Conservation (phyloP, 2,797 vertebrate species). For the Siniperca undulata region DNA sequence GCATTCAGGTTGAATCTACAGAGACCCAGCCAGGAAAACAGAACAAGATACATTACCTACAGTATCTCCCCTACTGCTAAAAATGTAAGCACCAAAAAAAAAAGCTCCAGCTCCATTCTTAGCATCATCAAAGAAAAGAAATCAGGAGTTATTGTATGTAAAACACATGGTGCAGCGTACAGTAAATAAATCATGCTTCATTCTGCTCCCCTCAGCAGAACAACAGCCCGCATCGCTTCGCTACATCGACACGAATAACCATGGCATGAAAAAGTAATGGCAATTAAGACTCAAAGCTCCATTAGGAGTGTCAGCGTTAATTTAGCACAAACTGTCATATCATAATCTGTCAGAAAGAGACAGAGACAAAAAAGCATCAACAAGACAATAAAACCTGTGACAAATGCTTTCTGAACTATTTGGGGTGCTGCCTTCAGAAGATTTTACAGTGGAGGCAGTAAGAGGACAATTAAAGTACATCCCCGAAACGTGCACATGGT, state of each 20-base stretch:
- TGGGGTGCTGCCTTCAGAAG: slow-evolving; percentile 10
- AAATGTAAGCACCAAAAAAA: slow-evolving; percentile 39
- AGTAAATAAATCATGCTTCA: slow-evolving; percentile 77
- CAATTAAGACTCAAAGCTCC: slow-evolving; percentile 66
- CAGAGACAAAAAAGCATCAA: background rate
- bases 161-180: slow-evolving; percentile 53
- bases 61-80: slow-evolving; percentile 37
- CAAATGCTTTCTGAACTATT: slow-evolving; percentile 47
- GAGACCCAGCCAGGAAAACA: slow-evolving; percentile 52
- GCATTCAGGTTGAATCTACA: slow-evolving; percentile 66
- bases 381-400: slow-evolving; percentile 29
- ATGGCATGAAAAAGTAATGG: slow-evolving; percentile 70
- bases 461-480: slow-evolving; percentile 38
- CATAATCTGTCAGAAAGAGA: slow-evolving; percentile 30
- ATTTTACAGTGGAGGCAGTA: slow-evolving; percentile 21
- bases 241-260: slow-evolving; percentile 31
- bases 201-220: slow-evolving; percentile 64
- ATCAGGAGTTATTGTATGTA: slow-evolving; percentile 54
- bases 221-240: slow-evolving; percentile 44
- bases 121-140: slow-evolving; percentile 38
- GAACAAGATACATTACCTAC: slow-evolving; percentile 49
- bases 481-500: background rate
- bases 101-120: slow-evolving; percentile 33
- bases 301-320: slow-evolving; percentile 31
- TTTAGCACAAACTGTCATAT: slow-evolving; percentile 32